Evolutionary conservation across 2,888 invertebrate species (phyloP).

Genomic region (Cataglyphis altisquamis): DNA sequence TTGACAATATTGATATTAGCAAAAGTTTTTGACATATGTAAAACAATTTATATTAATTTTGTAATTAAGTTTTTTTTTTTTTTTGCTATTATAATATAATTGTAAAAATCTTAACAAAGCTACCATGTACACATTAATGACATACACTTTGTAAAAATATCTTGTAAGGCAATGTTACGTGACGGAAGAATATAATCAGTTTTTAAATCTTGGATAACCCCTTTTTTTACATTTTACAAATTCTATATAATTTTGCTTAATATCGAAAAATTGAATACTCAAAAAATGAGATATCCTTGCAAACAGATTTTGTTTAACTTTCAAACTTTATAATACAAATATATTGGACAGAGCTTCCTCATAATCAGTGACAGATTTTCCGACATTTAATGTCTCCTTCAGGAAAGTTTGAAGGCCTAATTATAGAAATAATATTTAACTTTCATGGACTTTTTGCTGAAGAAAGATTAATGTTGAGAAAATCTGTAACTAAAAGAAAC

Average conservation of each 20-base stretch:
- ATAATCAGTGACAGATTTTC: slow-evolving; percentile 2
- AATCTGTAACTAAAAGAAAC: slow-evolving; percentile 44
- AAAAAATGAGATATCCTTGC: neutral
- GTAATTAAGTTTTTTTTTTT: slow-evolving; percentile 62
- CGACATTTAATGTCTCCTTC: neutral
- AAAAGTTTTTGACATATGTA: slow-evolving; percentile 59
- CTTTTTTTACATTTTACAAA: slow-evolving; percentile 39
- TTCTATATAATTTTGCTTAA: slow-evolving; percentile 18
- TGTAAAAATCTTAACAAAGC: slow-evolving; percentile 72
- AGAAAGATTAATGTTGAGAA: slow-evolving; percentile 3
- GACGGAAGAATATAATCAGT: slow-evolving; percentile 51
- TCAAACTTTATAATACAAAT: slow-evolving; percentile 63
- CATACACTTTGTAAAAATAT: slow-evolving; percentile 48
- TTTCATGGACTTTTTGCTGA: neutral
- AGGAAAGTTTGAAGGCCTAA: slow-evolving; percentile 47
- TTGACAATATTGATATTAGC: slow-evolving; percentile 45
- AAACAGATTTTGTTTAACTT: slow-evolving; percentile 36
- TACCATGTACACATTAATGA: slow-evolving; percentile 61
- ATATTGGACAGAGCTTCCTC: slow-evolving; percentile 51
- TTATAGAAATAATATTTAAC: slow-evolving; percentile 4
- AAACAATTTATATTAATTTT: slow-evolving; percentile 60
- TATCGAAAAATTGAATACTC: neutral
- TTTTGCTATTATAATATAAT: slow-evolving; percentile 71
- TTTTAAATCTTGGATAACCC: slow-evolving; percentile 57
- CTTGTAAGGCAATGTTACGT: slow-evolving; percentile 45